Percentiles rank a stretch among this genome's conserved stretches.
Evolutionary conservation across 2,113 vertebrate genomes (phyloP).

Genomic region (Tor tambroides): DNA sequence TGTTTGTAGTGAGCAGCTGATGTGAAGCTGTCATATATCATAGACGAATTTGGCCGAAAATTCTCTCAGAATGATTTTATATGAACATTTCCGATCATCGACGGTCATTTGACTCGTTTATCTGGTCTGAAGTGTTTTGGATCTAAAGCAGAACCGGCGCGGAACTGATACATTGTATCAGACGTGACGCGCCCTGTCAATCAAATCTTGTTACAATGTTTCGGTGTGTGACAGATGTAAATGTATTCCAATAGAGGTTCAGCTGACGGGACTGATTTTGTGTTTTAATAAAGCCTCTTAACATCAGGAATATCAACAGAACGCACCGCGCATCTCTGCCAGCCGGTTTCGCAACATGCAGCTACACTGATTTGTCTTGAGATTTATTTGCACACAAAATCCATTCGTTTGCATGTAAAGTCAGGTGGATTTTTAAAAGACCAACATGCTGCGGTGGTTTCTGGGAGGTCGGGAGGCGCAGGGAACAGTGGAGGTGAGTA

Average conservation of each 20-base stretch:
- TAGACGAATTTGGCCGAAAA: background rate
- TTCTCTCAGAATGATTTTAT: background rate
- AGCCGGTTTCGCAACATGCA: constrained; percentile 1
- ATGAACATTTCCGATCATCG: background rate
- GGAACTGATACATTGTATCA: constrained; percentile 3
- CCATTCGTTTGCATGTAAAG: background rate
- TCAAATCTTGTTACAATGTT: background rate
- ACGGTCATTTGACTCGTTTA: background rate
- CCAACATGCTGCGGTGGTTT: constrained; percentile 90
- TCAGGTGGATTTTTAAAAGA: background rate
- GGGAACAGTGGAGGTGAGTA: constrained; percentile 83
- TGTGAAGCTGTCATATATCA: background rate
- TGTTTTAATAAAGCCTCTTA: background rate
- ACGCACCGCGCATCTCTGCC: background rate
- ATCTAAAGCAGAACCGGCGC: background rate
- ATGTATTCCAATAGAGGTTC: background rate
- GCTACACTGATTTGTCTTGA: background rate
- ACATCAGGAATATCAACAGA: background rate
- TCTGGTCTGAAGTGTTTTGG: background rate
- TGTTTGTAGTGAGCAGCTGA: constrained; percentile 43
- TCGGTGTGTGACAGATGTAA: background rate
- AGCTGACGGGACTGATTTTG: background rate
- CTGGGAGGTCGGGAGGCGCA: constrained; percentile 89
- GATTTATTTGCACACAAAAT: background rate
- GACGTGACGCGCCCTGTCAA: background rate